A percentile compares a stretch with the other conserved stretches of the same genome.
Conservation (phyloP, 2,888 invertebrate species). For the Ophion ventricosus region DNA sequence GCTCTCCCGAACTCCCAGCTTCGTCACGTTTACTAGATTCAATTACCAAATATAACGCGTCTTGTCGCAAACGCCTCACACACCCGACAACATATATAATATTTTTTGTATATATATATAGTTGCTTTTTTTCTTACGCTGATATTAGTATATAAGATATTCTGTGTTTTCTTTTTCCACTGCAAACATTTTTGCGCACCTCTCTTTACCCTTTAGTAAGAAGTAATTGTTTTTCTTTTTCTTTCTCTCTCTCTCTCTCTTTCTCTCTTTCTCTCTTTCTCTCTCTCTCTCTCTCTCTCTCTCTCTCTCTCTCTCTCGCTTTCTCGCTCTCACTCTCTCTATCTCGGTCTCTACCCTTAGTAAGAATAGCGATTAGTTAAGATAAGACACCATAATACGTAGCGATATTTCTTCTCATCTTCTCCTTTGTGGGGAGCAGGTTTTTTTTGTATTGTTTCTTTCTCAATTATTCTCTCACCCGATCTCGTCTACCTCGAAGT, state of each 20-base stretch:
- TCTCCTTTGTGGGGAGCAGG: constrained; percentile 64
- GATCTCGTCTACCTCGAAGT: not conserved
- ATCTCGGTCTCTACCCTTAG: constrained; percentile 67
- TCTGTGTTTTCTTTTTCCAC: constrained; percentile 66
- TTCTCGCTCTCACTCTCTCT: constrained; percentile 38
- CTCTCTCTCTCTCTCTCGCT: constrained; percentile 51
- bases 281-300: constrained; percentile 37
- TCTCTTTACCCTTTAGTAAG: constrained; percentile 62
- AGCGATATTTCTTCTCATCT: constrained; percentile 75
- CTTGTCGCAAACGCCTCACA: constrained; percentile 50
- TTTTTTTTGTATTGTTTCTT: constrained; percentile 53
- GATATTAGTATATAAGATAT: constrained; percentile 75
- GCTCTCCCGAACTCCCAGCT: constrained; percentile 42
- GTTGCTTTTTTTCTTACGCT: constrained; percentile 68
- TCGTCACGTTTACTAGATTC: constrained; percentile 64
- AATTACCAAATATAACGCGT: constrained; percentile 67
- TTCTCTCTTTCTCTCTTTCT: constrained; percentile 42
- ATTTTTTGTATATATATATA: constrained; percentile 59
- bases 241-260: constrained; percentile 50
- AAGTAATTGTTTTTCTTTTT: constrained; percentile 54
- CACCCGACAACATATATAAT: constrained; percentile 64
- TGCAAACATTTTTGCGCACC: constrained; percentile 64
- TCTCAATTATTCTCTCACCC: constrained; percentile 4
- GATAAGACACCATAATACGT: constrained; percentile 81
- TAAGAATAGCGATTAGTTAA: constrained; percentile 78